A percentile compares a stretch with the other conserved stretches of the same genome.
phyloP scores from a whole-genome alignment of 1,140 invertebrate species.

The Leptonema lineaticorne region DNA sequence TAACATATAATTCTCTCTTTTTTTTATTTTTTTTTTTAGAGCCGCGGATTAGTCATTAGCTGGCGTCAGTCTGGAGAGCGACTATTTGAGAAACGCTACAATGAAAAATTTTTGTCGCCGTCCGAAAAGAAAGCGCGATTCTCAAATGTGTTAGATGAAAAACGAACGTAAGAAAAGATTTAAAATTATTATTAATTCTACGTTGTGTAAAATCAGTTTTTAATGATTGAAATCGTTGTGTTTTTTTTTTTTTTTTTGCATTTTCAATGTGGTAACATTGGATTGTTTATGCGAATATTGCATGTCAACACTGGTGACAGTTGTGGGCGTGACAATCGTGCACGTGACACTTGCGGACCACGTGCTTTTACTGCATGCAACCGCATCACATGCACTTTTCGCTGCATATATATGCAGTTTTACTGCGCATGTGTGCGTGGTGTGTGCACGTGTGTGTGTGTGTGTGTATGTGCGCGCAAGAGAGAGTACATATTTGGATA shows the following conservation, averaged over 20 bases:
- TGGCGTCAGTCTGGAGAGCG: too few relatives aligned
- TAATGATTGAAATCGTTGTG: background rate
- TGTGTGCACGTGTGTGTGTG: background rate
- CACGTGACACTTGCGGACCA: slow-evolving; percentile 35
- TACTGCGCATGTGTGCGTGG: too few relatives aligned
- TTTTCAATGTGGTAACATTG: background rate
- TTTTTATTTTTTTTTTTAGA: too few relatives aligned
- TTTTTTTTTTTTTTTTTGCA: background rate
- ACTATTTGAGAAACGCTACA: too few relatives aligned
- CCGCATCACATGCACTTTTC: background rate
- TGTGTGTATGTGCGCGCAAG: background rate
- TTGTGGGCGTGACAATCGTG: slow-evolving; percentile 16
- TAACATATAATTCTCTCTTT: too few relatives aligned
- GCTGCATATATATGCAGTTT: too few relatives aligned
- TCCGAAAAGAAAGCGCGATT: background rate
- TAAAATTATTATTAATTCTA: background rate
- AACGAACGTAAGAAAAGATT: background rate
- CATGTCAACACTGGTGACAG: slow-evolving; percentile 25
- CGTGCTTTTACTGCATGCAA: slow-evolving; percentile 20
- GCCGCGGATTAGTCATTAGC: too few relatives aligned
- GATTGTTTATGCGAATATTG: slow-evolving; percentile 15
- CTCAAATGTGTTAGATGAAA: too few relatives aligned
- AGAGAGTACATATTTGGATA: too few relatives aligned
- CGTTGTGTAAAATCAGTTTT: background rate
- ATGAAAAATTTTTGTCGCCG: too few relatives aligned